Percentiles rank a stretch among this genome's conserved stretches.
Conservation (phyloP, 2,797 vertebrate genomes). For the Microctenopoma steveboyesi region DNA sequence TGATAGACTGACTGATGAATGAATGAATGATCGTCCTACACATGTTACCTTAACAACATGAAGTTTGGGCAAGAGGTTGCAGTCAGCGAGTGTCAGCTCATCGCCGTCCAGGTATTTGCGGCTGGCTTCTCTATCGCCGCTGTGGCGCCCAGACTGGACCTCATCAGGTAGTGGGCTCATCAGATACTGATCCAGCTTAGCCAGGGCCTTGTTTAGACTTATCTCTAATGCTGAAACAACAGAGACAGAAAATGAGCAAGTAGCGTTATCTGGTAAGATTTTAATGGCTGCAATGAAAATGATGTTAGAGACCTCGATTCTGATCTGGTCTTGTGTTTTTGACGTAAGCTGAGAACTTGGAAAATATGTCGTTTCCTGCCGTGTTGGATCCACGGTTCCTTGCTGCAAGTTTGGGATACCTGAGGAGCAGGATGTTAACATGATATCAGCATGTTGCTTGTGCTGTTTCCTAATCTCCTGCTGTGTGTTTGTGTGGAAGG, state of each 20-base stretch:
- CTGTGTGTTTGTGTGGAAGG: neutral
- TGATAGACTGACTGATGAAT: neutral
- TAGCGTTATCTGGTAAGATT: neutral
- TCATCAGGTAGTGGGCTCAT: constrained; percentile 88
- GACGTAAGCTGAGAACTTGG: constrained; percentile 95
- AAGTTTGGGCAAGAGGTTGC: constrained; percentile 98
- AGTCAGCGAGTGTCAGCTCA: constrained; percentile 93
- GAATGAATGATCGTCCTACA: fast-evolving
- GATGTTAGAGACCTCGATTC: constrained; percentile 81
- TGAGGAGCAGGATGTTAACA: constrained; percentile 54
- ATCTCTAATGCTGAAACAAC: constrained; percentile 87
- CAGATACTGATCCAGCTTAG: constrained; percentile 91
- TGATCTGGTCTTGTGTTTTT: constrained; percentile 93
- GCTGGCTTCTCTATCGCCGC: constrained; percentile 72
- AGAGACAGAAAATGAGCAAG: neutral
- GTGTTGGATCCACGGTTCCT: constrained; percentile 92
- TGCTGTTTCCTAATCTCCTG: neutral
- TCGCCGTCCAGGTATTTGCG: constrained; percentile 95
- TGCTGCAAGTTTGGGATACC: constrained; percentile 92
- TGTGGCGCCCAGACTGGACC: constrained; percentile 68
- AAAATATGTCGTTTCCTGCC: constrained; percentile 95
- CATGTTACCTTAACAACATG: constrained; percentile 93
- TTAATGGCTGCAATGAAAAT: neutral
- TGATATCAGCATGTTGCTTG: neutral
- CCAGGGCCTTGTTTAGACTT: constrained; percentile 89